Conservation (phyloP, 2,797 vertebrate genomes). For the Karalla daura region DNA sequence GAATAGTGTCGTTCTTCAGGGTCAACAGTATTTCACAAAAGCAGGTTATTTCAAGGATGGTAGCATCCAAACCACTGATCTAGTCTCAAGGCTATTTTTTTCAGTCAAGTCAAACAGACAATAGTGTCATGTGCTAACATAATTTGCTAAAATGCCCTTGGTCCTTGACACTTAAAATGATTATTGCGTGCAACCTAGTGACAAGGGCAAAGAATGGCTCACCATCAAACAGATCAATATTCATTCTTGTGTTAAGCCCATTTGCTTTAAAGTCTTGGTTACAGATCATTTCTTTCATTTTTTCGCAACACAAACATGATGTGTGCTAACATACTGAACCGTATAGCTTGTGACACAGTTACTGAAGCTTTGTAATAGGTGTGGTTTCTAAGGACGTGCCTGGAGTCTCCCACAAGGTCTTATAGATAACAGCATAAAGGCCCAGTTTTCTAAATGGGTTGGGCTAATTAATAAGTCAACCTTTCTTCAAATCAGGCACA, state of each 20-base stretch:
- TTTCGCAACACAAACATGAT: slow-evolving; percentile 26
- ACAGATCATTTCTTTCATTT: background rate
- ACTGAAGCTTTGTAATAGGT: slow-evolving; percentile 29
- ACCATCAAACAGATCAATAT: background rate
- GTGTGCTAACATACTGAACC: too few species aligned
- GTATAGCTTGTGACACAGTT: slow-evolving; percentile 12
- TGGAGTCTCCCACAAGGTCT: slow-evolving; percentile 9
- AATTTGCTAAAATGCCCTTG: background rate
- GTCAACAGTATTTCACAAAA: background rate
- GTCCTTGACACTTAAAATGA: background rate
- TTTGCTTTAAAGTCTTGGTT: background rate
- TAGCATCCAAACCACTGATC: background rate
- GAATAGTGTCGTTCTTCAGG: background rate
- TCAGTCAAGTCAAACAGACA: background rate
- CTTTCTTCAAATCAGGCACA: background rate
- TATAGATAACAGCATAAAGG: slow-evolving; percentile 10
- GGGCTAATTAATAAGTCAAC: background rate
- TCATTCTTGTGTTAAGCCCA: background rate
- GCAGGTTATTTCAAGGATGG: background rate
- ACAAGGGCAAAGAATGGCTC: background rate
- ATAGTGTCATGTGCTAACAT: background rate
- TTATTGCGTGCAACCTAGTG: background rate
- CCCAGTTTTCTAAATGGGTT: background rate
- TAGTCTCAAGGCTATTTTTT: background rate
- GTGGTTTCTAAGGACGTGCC: slow-evolving; percentile 13